These are phyloP conservation scores for Rhadinocentrus ornatus DNA, from an alignment of 2,797 vertebrate genomes.

Conservation along the genomic window DNA sequence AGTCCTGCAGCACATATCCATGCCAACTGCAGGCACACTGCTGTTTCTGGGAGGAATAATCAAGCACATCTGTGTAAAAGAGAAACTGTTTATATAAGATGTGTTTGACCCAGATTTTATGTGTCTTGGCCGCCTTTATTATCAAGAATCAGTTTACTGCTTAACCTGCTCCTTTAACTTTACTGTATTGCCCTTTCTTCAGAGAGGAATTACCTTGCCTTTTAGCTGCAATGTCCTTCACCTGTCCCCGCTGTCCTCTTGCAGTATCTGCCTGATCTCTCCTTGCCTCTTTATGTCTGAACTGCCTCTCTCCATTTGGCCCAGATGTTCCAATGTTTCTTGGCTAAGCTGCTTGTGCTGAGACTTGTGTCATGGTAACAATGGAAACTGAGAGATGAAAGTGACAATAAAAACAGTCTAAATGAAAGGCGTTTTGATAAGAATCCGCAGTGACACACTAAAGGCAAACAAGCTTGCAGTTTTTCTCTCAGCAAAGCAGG, in stretches of 20 bases:
- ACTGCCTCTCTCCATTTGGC: conserved; percentile 61
- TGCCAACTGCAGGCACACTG: conserved; percentile 46
- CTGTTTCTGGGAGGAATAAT: conserved; percentile 42
- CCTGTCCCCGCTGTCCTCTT: conserved; percentile 36
- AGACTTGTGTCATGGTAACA: conserved; percentile 72
- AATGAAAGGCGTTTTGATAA: conserved; percentile 42
- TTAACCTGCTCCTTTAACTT: conserved; percentile 16
- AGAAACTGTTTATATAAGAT: conserved; percentile 23
- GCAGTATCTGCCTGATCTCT: conserved; percentile 24
- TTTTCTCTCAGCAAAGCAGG: conserved; percentile 8
- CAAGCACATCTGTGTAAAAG: conserved; percentile 26
- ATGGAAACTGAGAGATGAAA: conserved; percentile 64
- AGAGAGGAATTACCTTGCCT: conserved; percentile 7
- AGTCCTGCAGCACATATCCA: conserved; percentile 37
- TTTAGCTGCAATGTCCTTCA: conserved; percentile 34
- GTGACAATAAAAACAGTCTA: conserved; percentile 41
- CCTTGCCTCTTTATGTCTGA: conserved; percentile 34
- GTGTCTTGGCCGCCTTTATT: conserved; percentile 19
- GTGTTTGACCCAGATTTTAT: conserved; percentile 41
- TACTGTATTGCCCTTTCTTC: conserved; percentile 11
- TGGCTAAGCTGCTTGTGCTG: conserved; percentile 66
- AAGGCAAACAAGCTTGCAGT: background rate
- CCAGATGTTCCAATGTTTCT: conserved; percentile 68
- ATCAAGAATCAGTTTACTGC: background rate
- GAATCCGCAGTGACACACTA: conserved; percentile 24